These are phyloP conservation scores for Rhagologus leucostigma DNA, from an alignment of 2,113 vertebrate species.

Conservation along the genomic window DNA sequence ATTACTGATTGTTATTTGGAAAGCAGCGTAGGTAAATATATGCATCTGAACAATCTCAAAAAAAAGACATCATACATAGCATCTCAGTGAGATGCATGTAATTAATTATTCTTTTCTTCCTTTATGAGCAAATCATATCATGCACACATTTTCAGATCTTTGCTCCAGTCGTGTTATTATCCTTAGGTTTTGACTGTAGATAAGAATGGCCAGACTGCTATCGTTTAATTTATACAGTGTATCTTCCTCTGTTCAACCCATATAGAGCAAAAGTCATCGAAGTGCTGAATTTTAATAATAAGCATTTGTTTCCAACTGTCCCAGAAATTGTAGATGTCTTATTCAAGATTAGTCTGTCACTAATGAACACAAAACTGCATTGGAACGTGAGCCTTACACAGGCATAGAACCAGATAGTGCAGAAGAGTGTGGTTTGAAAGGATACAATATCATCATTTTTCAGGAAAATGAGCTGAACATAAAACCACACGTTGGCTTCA, in stretches of 20 bases:
- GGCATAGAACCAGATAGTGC: neutral
- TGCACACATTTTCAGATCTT: neutral
- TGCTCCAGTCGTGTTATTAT: neutral
- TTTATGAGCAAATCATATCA: neutral
- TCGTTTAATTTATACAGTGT: neutral
- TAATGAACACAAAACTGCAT: neutral
- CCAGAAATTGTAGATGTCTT: neutral
- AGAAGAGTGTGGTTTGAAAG: neutral
- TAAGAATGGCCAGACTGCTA: neutral
- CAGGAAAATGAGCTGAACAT: neutral
- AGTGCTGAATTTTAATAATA: neutral
- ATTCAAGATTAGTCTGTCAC: neutral
- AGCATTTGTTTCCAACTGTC: neutral
- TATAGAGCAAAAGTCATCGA: neutral
- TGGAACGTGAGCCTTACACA: neutral
- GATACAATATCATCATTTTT: neutral
- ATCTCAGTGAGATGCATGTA: neutral
- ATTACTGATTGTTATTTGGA: neutral
- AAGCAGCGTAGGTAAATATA: neutral
- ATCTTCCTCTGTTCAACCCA: neutral
- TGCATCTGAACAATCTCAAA: neutral
- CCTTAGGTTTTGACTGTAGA: neutral
- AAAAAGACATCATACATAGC: rapidly evolving
- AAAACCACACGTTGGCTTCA: neutral
- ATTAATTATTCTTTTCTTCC: neutral